These are phyloP conservation scores for Scrobipalpa atriplicella DNA, from an alignment of 2,888 invertebrate genomes.

Conservation along the genomic window DNA sequence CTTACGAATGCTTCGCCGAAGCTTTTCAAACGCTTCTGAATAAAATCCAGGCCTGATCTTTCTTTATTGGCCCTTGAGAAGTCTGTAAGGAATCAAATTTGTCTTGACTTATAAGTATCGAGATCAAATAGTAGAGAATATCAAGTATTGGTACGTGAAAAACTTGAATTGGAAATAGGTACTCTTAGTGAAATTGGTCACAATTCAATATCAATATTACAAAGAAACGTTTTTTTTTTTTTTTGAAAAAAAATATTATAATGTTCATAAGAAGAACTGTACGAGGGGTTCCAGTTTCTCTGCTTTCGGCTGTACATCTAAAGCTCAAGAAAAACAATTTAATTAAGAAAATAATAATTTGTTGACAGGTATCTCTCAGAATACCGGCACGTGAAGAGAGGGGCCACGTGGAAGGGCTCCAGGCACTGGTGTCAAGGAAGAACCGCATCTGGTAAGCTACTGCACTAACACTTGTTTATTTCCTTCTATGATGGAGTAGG, in stretches of 20 bases:
- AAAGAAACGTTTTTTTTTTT: no score
- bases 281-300: no score
- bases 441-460: slow-evolving; percentile 84
- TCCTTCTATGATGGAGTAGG: not conserved
- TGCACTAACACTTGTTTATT: not conserved
- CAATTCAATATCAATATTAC: no score
- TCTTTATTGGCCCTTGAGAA: not conserved
- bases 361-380: slow-evolving; percentile 93
- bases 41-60: not conserved
- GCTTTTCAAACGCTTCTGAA: not conserved
- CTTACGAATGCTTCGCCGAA: no score
- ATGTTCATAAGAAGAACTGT: no score
- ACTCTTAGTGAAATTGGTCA: no score
- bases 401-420: slow-evolving; percentile 97
- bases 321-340: not conserved
- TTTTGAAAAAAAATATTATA: no score
- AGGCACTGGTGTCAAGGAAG: slow-evolving; percentile 89
- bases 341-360: slow-evolving; percentile 13
- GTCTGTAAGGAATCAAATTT: not conserved
- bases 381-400: slow-evolving; percentile 97
- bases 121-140: not conserved
- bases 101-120: not conserved
- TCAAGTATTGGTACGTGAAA: no score
- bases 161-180: no score
- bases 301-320: not conserved